phyloP scores from a whole-genome alignment of 2,888 invertebrate species.

The Caenorhabditis sinica region DNA sequence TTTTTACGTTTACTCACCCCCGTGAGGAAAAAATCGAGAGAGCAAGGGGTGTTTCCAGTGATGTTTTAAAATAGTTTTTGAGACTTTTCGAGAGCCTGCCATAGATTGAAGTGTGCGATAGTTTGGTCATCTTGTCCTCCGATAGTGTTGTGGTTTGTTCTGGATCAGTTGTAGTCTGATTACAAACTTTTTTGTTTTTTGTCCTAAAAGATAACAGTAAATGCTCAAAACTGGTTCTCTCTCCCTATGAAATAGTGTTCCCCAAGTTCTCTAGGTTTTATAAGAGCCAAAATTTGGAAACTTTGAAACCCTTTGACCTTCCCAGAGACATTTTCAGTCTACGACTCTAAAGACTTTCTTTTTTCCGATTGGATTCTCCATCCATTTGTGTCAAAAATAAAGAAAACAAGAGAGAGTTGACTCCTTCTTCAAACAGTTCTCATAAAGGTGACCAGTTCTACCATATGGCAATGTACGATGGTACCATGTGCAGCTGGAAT shows the following conservation, averaged over 20 bases:
- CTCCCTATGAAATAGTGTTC: too few species aligned
- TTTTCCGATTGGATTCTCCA: too few species aligned
- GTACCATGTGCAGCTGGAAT: conserved; percentile 1
- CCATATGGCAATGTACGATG: conserved; percentile 1
- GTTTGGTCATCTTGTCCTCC: conserved; percentile 10
- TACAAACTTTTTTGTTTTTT: background rate
- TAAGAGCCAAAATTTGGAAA: too few species aligned
- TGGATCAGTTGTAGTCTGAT: background rate
- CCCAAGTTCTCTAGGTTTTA: too few species aligned
- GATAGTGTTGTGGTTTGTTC: conserved; percentile 22
- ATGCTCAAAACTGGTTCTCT: too few species aligned
- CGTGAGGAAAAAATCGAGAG: conserved; percentile 4
- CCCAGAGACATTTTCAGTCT: too few species aligned
- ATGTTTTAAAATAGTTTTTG: conserved; percentile 60
- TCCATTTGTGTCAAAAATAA: too few species aligned
- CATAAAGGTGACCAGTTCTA: background rate
- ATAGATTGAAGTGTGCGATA: conserved; percentile 33
- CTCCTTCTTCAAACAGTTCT: background rate
- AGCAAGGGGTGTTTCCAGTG: conserved; percentile 44
- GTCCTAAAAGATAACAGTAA: too few species aligned
- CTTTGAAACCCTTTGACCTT: too few species aligned
- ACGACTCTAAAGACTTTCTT: too few species aligned
- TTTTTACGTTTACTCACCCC: conserved; percentile 48
- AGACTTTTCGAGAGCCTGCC: conserved; percentile 44
- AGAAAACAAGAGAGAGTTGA: too few species aligned